These are phyloP conservation scores for Cromileptes altivelis DNA, from an alignment of 2,113 vertebrate species.

Conservation along the genomic window DNA sequence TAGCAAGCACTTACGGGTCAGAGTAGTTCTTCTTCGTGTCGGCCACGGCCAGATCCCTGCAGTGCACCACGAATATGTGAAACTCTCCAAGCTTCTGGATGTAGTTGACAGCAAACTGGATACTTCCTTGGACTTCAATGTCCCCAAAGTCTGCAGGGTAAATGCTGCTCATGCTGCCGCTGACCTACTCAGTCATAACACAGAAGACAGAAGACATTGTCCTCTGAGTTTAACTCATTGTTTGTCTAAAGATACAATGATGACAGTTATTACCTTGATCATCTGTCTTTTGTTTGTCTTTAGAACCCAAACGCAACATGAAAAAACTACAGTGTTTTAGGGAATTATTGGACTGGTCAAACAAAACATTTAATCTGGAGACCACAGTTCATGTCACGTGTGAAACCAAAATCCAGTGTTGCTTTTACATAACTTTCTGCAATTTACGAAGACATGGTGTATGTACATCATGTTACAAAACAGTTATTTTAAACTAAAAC, in stretches of 20 bases:
- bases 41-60: conserved; percentile 90
- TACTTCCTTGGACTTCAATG: conserved; percentile 90
- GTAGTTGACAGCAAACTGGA: conserved; percentile 94
- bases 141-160: conserved; percentile 88
- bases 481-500: too few species aligned
- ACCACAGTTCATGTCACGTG: too few species aligned
- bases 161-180: conserved; percentile 91
- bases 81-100: conserved; percentile 91
- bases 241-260: neutral
- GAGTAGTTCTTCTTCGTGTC: conserved; percentile 92
- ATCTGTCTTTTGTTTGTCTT: conserved; percentile 1
- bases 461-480: too few species aligned
- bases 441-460: too few species aligned
- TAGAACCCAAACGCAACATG: neutral
- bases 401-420: too few species aligned
- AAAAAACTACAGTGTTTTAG: too few species aligned
- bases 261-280: neutral
- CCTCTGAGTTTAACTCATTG: neutral
- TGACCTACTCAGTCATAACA: conserved; percentile 83
- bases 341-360: too few species aligned
- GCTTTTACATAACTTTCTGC: too few species aligned
- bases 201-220: neutral
- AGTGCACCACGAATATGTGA: conserved; percentile 93
- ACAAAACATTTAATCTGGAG: too few species aligned
- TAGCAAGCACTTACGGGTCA: conserved; percentile 89